Percentiles rank a stretch among this genome's conserved stretches.
Conservation (phyloP, 2,888 invertebrate genomes). For the Conus canariensis region DNA sequence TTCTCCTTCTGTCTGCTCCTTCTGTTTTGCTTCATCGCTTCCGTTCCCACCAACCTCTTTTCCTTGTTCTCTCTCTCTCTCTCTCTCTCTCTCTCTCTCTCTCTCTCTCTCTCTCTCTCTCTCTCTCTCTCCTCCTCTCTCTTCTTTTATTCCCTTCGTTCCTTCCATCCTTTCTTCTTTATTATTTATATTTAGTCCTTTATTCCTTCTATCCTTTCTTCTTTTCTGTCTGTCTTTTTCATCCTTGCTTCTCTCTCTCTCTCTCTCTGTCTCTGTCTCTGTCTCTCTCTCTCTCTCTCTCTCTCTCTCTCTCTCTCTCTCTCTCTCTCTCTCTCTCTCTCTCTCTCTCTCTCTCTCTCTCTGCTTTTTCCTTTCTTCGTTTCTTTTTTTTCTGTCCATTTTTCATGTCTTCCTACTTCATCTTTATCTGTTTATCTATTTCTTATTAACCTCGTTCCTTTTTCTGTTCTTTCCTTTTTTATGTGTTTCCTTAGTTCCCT, state of each 20-base stretch:
- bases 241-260: background rate
- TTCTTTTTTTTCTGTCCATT: background rate
- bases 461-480: too few species aligned
- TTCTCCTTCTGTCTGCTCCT: background rate
- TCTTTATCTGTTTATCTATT: too few species aligned
- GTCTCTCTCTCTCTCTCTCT: slow-evolving; percentile 34
- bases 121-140: slow-evolving; percentile 25
- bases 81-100: background rate
- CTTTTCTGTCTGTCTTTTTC: background rate
- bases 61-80: slow-evolving; percentile 11
- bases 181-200: too few species aligned
- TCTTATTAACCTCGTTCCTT: too few species aligned
- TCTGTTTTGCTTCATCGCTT: background rate
- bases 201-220: background rate
- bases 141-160: slow-evolving; percentile 2
- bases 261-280: slow-evolving; percentile 36
- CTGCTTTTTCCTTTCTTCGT: background rate
- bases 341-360: background rate
- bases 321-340: background rate
- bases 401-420: too few species aligned
- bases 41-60: background rate
- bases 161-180: background rate
- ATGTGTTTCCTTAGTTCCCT: too few species aligned
- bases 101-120: slow-evolving; percentile 19
- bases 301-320: slow-evolving; percentile 28